Evolutionary conservation across 2,113 vertebrate species (phyloP).

Genomic region (Nothocercus julius): DNA sequence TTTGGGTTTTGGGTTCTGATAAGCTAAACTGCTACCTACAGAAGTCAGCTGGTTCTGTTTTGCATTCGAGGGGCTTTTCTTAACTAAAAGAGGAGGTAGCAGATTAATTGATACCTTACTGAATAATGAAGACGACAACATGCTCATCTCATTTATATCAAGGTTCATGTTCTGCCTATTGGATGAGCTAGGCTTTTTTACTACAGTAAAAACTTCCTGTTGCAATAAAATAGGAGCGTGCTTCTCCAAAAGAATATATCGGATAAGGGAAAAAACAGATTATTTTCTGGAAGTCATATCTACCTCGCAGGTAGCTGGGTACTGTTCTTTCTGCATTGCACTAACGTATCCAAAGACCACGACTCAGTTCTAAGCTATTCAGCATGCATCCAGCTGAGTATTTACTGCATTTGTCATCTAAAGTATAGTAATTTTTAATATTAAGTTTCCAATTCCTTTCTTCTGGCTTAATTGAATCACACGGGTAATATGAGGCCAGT

Average conservation of each 20-base stretch:
- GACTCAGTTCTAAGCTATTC: not conserved
- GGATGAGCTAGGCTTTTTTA: not conserved
- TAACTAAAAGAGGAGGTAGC: not conserved
- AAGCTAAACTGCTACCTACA: not conserved
- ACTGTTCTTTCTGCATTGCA: not conserved
- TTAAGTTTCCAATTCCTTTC: not conserved
- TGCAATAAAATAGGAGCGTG: not conserved
- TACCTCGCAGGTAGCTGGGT: not conserved
- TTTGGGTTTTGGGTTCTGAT: not conserved
- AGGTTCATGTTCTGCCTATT: not conserved
- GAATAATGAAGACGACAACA: not conserved
- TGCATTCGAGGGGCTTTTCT: not conserved
- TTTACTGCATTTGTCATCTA: not conserved
- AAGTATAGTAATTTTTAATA: not conserved
- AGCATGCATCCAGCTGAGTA: not conserved
- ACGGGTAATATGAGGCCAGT: not conserved
- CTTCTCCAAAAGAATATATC: not conserved
- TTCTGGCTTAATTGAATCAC: constrained; percentile 6
- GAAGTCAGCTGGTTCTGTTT: not conserved
- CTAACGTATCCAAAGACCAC: not conserved
- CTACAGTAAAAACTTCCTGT: not conserved
- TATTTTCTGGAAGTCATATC: not conserved
- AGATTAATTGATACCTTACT: not conserved
- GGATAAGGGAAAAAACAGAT: not conserved
- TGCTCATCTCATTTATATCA: not conserved